Conservation (phyloP, 2,888 invertebrate species). For the Ennomos fuscantarius region DNA sequence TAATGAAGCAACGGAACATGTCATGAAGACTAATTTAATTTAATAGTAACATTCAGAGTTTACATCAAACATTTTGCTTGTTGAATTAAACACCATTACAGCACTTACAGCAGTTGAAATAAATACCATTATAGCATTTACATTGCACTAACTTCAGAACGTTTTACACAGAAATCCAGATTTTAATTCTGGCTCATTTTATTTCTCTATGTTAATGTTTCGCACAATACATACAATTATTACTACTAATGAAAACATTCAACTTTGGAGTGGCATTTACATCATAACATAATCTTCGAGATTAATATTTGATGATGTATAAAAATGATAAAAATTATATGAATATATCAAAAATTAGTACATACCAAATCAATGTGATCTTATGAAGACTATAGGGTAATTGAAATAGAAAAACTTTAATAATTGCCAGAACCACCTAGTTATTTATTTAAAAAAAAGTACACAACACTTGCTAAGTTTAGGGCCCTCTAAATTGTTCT, state of each 20-base stretch:
- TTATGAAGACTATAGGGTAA: no score
- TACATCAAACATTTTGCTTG: slow-evolving; percentile 42
- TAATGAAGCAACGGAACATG: slow-evolving; percentile 52
- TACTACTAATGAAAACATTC: slow-evolving; percentile 59
- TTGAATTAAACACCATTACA: slow-evolving; percentile 66
- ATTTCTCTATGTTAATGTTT: slow-evolving; percentile 66
- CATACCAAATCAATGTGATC: no score
- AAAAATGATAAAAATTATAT: slow-evolving; percentile 46
- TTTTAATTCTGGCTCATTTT: slow-evolving; percentile 84
- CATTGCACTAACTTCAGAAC: slow-evolving; percentile 77
- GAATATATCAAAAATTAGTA: slow-evolving; percentile 45
- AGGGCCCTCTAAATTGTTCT: background rate
- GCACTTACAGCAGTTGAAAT: no score
- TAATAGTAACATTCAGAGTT: slow-evolving; percentile 32
- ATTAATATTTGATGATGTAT: slow-evolving; percentile 40
- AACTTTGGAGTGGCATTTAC: slow-evolving; percentile 53
- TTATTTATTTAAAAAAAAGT: no score
- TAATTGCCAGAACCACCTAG: no score
- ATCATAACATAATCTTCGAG: slow-evolving; percentile 37
- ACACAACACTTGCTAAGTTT: no score
- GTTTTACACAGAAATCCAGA: slow-evolving; percentile 78
- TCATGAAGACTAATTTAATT: slow-evolving; percentile 35
- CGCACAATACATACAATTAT: slow-evolving; percentile 52
- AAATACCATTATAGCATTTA: no score
- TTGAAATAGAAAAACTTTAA: no score